A percentile compares a stretch with the other conserved stretches of the same genome.
Conservation (phyloP, 2,113 vertebrate genomes). For the Sceloporus undulatus region DNA sequence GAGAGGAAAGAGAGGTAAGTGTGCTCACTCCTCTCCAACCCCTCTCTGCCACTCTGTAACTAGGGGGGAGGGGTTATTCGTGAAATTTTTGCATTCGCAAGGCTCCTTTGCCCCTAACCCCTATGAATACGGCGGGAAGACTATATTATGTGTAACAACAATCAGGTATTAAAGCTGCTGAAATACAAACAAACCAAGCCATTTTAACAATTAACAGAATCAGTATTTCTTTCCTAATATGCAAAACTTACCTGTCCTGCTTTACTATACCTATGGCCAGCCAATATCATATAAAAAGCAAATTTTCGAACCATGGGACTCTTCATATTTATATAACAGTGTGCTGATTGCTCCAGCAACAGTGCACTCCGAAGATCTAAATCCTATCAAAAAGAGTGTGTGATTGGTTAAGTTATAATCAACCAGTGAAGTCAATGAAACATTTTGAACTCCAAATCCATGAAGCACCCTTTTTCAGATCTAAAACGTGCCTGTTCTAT, state of each 20-base stretch:
- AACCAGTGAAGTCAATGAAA: not conserved
- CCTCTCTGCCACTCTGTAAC: too few relatives aligned
- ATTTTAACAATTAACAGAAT: not conserved
- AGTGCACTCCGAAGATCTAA: slow-evolving; percentile 97
- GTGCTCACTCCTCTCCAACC: too few relatives aligned
- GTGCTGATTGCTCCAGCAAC: slow-evolving; percentile 95
- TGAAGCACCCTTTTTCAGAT: not conserved
- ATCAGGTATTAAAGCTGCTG: not conserved
- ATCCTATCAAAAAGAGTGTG: slow-evolving; percentile 81
- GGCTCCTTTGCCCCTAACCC: too few relatives aligned
- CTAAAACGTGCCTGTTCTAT: not conserved
- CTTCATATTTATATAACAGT: slow-evolving; percentile 98
- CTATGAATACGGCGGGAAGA: too few relatives aligned
- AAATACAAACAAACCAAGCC: not conserved
- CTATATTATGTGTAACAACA: not conserved
- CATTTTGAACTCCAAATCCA: not conserved
- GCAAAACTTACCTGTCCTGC: slow-evolving; percentile 89
- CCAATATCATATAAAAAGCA: slow-evolving; percentile 98
- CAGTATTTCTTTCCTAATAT: slow-evolving; percentile 3
- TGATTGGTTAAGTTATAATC: not conserved
- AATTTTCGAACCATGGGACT: slow-evolving; percentile 98
- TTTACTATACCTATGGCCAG: slow-evolving; percentile 98
- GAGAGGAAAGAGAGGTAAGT: too few relatives aligned
- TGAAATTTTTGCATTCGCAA: too few relatives aligned
- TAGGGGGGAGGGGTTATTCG: too few relatives aligned